Percentiles rank a stretch among this genome's conserved stretches.
These are phyloP conservation scores for Hemibagrus guttatus DNA, from an alignment of 2,797 vertebrate species.

Conservation along the genomic window DNA sequence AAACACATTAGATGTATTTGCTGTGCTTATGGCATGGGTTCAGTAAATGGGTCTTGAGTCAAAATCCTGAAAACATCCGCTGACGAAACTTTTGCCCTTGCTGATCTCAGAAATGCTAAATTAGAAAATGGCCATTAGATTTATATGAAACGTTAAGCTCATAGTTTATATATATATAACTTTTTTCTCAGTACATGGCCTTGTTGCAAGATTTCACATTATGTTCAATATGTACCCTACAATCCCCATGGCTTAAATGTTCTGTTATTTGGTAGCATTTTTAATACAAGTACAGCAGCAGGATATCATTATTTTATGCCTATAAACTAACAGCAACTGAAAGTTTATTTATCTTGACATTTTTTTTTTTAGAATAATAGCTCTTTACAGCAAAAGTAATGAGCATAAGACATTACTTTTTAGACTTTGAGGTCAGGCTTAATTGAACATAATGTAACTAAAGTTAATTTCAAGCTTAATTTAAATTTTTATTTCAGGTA, in stretches of 20 bases:
- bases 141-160: not conserved
- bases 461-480: no score
- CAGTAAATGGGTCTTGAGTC: not conserved
- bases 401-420: not conserved
- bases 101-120: not conserved
- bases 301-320: not conserved
- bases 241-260: not conserved
- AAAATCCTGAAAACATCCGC: not conserved
- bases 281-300: not conserved
- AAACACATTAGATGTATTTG: conserved; percentile 47
- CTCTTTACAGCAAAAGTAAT: not conserved
- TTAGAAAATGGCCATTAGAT: not conserved
- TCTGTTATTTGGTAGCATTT: not conserved
- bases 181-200: not conserved
- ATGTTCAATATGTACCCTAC: not conserved
- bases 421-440: not conserved
- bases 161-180: not conserved
- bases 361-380: not conserved
- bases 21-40: not conserved
- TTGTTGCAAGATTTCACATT: not conserved
- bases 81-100: not conserved
- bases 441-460: not conserved
- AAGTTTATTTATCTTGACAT: not conserved
- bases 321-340: not conserved
- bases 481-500: no score